Conservation (phyloP, 2,113 vertebrate species). For the Nycticorax nycticorax region DNA sequence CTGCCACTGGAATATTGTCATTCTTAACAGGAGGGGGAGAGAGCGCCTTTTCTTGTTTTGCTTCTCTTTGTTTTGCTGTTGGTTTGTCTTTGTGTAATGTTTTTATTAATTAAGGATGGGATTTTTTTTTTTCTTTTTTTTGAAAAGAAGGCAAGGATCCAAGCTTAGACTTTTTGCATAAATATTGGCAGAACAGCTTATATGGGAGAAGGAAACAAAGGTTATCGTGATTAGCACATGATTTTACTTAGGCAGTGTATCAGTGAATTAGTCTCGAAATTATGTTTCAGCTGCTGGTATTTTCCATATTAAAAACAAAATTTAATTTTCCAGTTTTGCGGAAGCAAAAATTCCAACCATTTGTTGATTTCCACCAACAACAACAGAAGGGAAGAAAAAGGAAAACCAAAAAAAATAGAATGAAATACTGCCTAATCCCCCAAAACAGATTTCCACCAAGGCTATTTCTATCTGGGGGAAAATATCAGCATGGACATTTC, state of each 20-base stretch:
- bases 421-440: background rate
- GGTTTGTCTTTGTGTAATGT: background rate
- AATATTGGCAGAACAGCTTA: background rate
- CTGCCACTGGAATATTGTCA: background rate
- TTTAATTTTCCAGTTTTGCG: slow-evolving; percentile 38
- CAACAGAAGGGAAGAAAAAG: background rate
- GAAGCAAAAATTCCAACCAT: slow-evolving; percentile 12
- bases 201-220: background rate
- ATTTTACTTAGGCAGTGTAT: background rate
- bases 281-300: background rate
- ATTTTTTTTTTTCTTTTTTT: background rate
- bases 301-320: slow-evolving; percentile 34
- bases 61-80: background rate
- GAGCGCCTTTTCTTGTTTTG: background rate
- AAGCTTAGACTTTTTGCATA: background rate
- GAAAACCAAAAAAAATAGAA: background rate
- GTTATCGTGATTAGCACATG: background rate
- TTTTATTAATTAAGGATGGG: background rate
- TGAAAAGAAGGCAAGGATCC: background rate
- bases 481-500: background rate
- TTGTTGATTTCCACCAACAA: background rate
- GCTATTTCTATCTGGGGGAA: background rate
- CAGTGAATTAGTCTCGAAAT: slow-evolving; percentile 9
- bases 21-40: background rate
- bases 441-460: background rate